Percentiles rank a stretch among this genome's conserved stretches.
These are phyloP conservation scores for Heliconius cydno DNA, from an alignment of 2,888 invertebrate species.

Conservation along the genomic window DNA sequence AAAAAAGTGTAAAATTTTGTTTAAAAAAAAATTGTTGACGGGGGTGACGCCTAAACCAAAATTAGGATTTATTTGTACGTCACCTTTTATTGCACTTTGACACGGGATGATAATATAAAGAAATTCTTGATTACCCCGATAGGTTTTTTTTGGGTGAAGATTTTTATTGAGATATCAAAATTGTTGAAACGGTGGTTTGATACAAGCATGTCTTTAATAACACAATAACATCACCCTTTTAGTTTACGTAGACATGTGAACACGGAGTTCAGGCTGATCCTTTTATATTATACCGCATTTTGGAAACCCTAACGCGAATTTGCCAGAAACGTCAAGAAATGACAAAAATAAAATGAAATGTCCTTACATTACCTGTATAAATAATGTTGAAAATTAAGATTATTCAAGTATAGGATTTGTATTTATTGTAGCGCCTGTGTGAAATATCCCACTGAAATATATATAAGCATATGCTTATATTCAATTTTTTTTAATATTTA, in stretches of 20 bases:
- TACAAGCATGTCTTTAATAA: slow-evolving; percentile 62
- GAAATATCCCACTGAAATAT: background rate
- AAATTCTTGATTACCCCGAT: slow-evolving; percentile 76
- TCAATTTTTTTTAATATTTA: too few relatives aligned
- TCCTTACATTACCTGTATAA: background rate
- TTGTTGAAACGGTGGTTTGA: slow-evolving; percentile 75
- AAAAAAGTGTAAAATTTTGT: slow-evolving; percentile 74
- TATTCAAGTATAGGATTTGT: background rate
- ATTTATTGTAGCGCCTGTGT: background rate
- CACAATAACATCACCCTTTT: slow-evolving; percentile 67
- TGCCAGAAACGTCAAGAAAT: slow-evolving; percentile 14
- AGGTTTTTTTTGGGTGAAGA: slow-evolving; percentile 61
- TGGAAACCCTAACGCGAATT: background rate
- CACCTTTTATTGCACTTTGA: slow-evolving; percentile 82
- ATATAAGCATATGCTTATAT: too few relatives aligned
- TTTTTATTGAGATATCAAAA: slow-evolving; percentile 77
- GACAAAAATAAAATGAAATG: slow-evolving; percentile 2
- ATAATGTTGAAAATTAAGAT: background rate
- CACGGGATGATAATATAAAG: slow-evolving; percentile 70
- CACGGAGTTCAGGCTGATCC: slow-evolving; percentile 59
- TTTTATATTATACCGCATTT: slow-evolving; percentile 45
- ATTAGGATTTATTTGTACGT: slow-evolving; percentile 77
- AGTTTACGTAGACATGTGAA: slow-evolving; percentile 71
- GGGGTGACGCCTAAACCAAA: slow-evolving; percentile 81
- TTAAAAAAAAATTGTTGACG: slow-evolving; percentile 75